These are phyloP conservation scores for Tragelaphus scriptus DNA, from an alignment of 2,113 vertebrate genomes.

Conservation along the genomic window DNA sequence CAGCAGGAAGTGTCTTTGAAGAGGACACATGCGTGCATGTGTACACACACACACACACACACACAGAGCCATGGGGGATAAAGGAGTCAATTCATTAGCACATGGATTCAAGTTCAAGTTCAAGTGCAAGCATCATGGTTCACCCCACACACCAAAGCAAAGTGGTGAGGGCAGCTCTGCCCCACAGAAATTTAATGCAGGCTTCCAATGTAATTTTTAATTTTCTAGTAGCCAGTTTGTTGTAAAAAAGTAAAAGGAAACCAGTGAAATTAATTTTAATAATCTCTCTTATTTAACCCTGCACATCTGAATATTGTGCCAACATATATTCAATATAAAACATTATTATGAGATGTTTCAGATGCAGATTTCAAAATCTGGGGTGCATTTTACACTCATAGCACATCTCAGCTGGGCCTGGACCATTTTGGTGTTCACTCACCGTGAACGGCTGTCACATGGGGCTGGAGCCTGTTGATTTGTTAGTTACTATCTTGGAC, in stretches of 20 bases:
- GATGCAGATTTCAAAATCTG: neutral
- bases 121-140: accelerated
- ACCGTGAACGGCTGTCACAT: accelerated
- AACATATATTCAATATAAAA: neutral
- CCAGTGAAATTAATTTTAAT: neutral
- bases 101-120: neutral
- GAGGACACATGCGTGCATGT: neutral
- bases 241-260: neutral
- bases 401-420: accelerated
- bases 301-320: neutral
- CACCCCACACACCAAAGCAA: accelerated
- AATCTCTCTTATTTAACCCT: neutral
- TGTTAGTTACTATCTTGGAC: neutral
- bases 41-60: neutral
- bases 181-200: neutral
- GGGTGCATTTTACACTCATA: neutral
- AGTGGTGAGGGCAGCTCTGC: neutral
- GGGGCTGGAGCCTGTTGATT: neutral
- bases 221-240: neutral
- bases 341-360: neutral
- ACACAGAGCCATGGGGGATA: neutral
- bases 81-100: neutral
- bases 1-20: conserved; percentile 16
- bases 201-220: neutral
- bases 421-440: accelerated